These are phyloP conservation scores for Corythaixoides concolor DNA, from an alignment of 2,113 vertebrate species.

Conservation along the genomic window DNA sequence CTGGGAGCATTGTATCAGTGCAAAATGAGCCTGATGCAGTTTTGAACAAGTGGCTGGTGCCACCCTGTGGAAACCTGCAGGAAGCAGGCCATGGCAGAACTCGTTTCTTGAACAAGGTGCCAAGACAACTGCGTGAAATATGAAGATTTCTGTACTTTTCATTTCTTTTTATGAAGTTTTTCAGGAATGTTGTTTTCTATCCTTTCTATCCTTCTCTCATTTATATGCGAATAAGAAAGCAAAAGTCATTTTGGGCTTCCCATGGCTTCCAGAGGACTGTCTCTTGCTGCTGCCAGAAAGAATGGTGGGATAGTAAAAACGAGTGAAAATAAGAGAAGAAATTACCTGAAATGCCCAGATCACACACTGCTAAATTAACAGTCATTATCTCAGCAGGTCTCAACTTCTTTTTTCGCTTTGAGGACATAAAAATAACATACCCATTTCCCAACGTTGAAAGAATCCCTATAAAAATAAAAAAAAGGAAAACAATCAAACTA, in stretches of 20 bases:
- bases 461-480: conserved; percentile 77
- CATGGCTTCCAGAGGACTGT: background rate
- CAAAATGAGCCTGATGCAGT: background rate
- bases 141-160: background rate
- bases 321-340: background rate
- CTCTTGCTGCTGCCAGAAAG: background rate
- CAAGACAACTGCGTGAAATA: background rate
- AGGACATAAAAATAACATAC: conserved; percentile 89
- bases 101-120: background rate
- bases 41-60: background rate
- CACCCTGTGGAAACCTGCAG: conserved; percentile 31
- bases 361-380: conserved; percentile 91
- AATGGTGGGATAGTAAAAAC: background rate
- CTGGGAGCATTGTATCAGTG: fast-evolving
- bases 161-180: background rate
- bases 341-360: conserved; percentile 96
- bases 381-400: conserved; percentile 95
- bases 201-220: background rate
- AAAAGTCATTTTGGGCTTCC: background rate
- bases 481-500: background rate
- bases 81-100: background rate
- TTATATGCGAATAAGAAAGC: background rate
- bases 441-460: conserved; percentile 91
- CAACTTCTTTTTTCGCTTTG: conserved; percentile 89
- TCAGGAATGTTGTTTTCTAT: background rate